These are phyloP conservation scores for Andrena trimmerana DNA, from an alignment of 2,888 invertebrate genomes.

Conservation along the genomic window DNA sequence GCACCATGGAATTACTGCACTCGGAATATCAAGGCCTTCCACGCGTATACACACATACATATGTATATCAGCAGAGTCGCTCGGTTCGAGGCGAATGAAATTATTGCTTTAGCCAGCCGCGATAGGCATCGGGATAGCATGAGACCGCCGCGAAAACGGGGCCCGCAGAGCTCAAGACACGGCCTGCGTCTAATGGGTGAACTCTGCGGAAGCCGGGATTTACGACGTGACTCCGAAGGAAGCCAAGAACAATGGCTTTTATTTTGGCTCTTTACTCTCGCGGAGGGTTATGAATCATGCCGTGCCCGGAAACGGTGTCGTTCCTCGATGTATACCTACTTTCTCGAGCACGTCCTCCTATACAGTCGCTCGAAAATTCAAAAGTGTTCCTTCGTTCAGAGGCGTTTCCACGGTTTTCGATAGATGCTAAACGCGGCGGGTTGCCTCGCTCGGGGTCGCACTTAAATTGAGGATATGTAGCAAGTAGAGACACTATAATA, in stretches of 20 bases:
- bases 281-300: constrained; percentile 40
- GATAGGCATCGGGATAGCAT: constrained; percentile 8
- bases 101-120: constrained; percentile 18
- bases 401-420: neutral
- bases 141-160: neutral
- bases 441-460: too few species aligned
- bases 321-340: constrained; percentile 18
- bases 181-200: constrained; percentile 49
- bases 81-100: constrained; percentile 29
- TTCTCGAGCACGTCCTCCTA: neutral
- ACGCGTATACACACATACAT: neutral
- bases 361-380: neutral
- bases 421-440: neutral
- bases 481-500: too few species aligned
- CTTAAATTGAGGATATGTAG: too few species aligned
- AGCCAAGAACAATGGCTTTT: constrained; percentile 55
- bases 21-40: constrained; percentile 1
- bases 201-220: constrained; percentile 46
- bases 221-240: constrained; percentile 54
- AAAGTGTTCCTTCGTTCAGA: constrained; percentile 15
- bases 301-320: constrained; percentile 33
- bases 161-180: constrained; percentile 2
- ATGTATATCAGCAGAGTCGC: constrained; percentile 12
- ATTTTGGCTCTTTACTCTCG: constrained; percentile 47
- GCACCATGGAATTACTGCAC: neutral